Base-by-base conservation (phyloP, 2,797 vertebrate species). In the Falco rusticolus region DNA sequence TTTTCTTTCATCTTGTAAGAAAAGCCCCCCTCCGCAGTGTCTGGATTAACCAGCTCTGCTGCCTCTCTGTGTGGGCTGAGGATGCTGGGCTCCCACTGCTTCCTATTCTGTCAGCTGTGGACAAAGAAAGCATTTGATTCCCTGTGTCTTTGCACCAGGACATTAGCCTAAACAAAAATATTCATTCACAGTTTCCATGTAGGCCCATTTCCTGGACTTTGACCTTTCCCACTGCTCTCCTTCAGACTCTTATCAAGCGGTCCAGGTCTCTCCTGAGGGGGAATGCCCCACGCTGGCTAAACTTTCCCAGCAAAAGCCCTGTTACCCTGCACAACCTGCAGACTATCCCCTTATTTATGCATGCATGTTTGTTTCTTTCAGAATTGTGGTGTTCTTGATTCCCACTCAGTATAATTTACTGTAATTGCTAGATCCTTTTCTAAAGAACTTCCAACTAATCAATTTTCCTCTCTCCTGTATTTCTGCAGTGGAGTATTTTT, bases 401-500 rank as follows among this genome's bases (percentile, higher is more conserved):
- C 31, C 33, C 48, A 31, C 56, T 87, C 41, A 14, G 34, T 83
- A 60, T 89, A 83, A 93, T 91, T 93, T 87, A 68, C 48, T 80
- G 0, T 78, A 80, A 89, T 83, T 91, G 56, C 82, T 89, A 89
- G 68, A 92, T 80, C 72, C 60, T 94, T 89, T 94, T 60, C 78
- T 78, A 74, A 93, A 91, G 71, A 91, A 53, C 71, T 89, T 91
- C 60, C 56, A 93, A 9, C 60, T 65, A 50, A 64, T 50, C 71
- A 39, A 26, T 96, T 85, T 80, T 53, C 37, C 56, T 89, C 61
- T 28, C 31, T 60, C 51, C 88, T 34, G 22, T 87, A 61, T 89
- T 89, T 89, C 78, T 83, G 71, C 90, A 47, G 41, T 24, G 31
- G 80, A 87, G 71, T 71, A 43, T 83, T 92, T 96, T 75, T 89